These are phyloP conservation scores for Cosmia trapezina DNA, from an alignment of 2,888 invertebrate species.

Conservation along the genomic window DNA sequence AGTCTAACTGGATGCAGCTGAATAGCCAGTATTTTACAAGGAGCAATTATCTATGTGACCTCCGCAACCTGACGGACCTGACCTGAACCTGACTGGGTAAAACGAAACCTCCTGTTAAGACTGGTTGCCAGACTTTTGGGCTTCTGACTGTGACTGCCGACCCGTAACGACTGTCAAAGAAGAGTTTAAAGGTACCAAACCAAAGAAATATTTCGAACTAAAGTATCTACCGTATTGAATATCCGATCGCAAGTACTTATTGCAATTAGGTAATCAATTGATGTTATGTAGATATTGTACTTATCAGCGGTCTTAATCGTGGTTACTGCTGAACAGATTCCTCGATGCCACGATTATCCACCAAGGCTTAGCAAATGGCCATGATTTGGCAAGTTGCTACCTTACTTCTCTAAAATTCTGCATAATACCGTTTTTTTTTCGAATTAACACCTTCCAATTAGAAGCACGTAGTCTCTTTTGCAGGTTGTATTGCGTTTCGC, in stretches of 20 bases:
- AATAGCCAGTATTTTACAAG: background rate
- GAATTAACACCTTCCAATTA: background rate
- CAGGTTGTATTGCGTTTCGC: slow-evolving; percentile 2
- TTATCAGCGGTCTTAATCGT: too few relatives aligned
- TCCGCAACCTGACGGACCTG: background rate
- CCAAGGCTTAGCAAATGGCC: too few relatives aligned
- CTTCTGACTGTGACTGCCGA: background rate
- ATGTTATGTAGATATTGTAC: too few relatives aligned
- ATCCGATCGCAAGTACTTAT: too few relatives aligned
- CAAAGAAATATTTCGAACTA: background rate
- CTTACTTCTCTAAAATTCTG: background rate
- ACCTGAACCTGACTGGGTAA: background rate
- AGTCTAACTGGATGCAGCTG: background rate
- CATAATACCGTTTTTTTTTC: too few relatives aligned
- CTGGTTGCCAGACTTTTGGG: background rate
- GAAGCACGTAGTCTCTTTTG: slow-evolving; percentile 1
- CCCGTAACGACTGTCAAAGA: background rate
- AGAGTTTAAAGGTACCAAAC: background rate
- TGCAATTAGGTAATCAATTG: background rate
- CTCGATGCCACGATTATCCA: too few relatives aligned
- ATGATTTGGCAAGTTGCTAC: background rate
- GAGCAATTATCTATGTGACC: background rate
- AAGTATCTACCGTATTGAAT: background rate
- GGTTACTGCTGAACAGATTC: background rate
- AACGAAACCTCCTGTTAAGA: background rate